These are phyloP conservation scores for Apocrypta bakeri DNA, from an alignment of 1,140 invertebrate species.

Conservation along the genomic window DNA sequence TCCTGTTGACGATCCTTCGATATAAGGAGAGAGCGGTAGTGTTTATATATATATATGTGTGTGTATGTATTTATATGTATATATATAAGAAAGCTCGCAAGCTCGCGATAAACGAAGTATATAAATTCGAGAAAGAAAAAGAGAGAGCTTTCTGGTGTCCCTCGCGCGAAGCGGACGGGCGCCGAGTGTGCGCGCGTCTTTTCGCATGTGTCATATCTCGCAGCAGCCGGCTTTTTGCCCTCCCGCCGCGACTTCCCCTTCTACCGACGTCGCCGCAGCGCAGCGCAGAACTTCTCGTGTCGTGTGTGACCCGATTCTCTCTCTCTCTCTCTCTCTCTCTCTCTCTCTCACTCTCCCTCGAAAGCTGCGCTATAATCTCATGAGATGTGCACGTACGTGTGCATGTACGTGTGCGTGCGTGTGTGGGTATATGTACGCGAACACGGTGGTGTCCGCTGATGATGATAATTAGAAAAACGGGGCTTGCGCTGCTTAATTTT, in stretches of 20 bases:
- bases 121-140: not conserved
- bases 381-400: not conserved
- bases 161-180: not conserved
- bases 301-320: not conserved
- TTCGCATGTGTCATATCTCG: not conserved
- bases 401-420: not conserved
- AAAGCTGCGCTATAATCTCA: no score
- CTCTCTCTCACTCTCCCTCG: no score
- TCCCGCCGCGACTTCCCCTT: not conserved
- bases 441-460: not conserved
- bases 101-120: not conserved
- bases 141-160: not conserved
- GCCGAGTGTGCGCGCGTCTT: constrained; percentile 2
- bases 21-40: no score
- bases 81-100: no score
- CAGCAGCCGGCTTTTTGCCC: constrained; percentile 12
- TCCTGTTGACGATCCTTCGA: no score
- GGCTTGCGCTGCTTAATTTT: not conserved
- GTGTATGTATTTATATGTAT: no score
- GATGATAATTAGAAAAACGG: not conserved
- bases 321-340: not conserved
- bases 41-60: no score
- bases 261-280: not conserved
- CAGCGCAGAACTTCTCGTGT: not conserved
- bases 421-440: not conserved